Evolutionary conservation across 2,113 vertebrate species (phyloP).

Genomic region (Pelecanoides urinatrix): DNA sequence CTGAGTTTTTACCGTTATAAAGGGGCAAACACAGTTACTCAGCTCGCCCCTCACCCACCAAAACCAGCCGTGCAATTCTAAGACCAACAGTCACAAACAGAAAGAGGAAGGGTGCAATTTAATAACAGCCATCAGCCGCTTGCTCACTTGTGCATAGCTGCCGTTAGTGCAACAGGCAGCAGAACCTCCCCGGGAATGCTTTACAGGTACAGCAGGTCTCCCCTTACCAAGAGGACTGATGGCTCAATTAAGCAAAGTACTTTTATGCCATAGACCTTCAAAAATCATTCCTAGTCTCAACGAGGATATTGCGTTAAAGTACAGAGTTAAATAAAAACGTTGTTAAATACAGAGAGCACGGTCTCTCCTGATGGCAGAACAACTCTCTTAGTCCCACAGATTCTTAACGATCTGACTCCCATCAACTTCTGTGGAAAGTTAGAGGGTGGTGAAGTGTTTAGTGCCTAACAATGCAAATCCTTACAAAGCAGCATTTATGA

Average conservation of each 20-base stretch:
- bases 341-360: background rate
- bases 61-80: background rate
- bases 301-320: background rate
- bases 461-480: background rate
- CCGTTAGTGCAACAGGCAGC: background rate
- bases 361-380: background rate
- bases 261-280: background rate
- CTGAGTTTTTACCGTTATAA: background rate
- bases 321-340: background rate
- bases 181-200: background rate
- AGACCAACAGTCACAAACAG: background rate
- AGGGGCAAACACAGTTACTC: background rate
- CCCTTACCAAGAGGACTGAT: background rate
- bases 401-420: background rate
- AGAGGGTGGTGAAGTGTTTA: background rate
- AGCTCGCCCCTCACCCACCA: background rate
- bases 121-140: background rate
- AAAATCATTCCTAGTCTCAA: background rate
- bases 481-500: background rate
- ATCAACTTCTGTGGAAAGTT: background rate
- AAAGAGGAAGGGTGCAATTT: background rate
- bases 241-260: background rate
- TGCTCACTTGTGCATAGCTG: background rate
- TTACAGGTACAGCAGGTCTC: background rate
- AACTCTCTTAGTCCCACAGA: background rate